Base-by-base conservation (phyloP, 2,888 invertebrate species). In the Orthonevra nobilis region DNA sequence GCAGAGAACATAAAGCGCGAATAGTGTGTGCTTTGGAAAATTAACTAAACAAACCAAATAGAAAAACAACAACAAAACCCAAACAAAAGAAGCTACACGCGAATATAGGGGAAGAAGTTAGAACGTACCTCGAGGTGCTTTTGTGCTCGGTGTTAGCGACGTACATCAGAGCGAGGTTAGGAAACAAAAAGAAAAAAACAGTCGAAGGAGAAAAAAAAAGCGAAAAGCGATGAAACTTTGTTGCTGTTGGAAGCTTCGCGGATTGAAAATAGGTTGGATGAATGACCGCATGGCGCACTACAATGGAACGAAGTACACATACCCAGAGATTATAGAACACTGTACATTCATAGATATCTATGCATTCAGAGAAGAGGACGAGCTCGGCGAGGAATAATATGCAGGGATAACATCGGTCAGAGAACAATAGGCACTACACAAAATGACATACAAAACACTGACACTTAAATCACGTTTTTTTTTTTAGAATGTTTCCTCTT, bases 241-340 rank as follows among this genome's bases (percentile, higher is more conserved):
- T 69, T 42, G 23, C 3, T 5, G 23, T 23, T 23, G 73, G 73
- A 79, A 73, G 42, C 64, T 72, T 30, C 72, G 54, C 79, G 69
- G 61, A 79, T 79, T 79, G 79, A 73, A 79, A 79, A 79, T 79
- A 79, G 79, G 79, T 79, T 79, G 79, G 79, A 79, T 79, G 79
- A 79, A 79, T 79, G 79, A 79, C 79, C 79, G 73, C 79, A 61
- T 79, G 73, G 61, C 52, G 66, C 64, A 54, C 73, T 61, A 60
- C 61, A 73, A 60, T 79, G 64, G 75, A 42, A 44, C 19, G 23
- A 10, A 40, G 44, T 52, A 34, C 30, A 48, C 77, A 36, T 52
- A 34, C 30, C 38, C 77, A 52, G 14, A 32, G 56, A 77, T 63
- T 69, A 54, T 61, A 42, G 63, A 52, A 58, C 15, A 64, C 26